Base-by-base conservation (phyloP, 92 coral and sea anemone species). In the Epizoanthus illoricatus region DNA sequence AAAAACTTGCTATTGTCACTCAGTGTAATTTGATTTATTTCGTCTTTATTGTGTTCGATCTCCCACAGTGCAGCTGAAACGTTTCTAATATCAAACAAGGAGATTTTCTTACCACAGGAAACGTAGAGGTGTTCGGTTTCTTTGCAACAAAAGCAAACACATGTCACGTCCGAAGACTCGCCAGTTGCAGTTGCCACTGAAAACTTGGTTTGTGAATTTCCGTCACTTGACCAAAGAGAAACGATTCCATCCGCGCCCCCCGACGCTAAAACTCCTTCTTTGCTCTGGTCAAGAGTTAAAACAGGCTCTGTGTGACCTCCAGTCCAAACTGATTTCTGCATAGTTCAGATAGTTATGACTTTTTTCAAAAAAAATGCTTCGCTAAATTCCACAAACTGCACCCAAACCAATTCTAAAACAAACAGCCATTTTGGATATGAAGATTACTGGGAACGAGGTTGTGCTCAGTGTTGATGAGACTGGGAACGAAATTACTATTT, bases 181-280 rank as follows among this genome's bases (percentile, higher is more conserved):
- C 23, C 61, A 78, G 7, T 20, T 11, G 82, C 61, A 78, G 7
- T 20, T 11, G 82, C 71, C 61, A 78, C 58, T 11, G 73, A 72
- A 58, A 93, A 62, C 79, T 86, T 90, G 57, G 83, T 74, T 52
- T 67, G 87, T 0, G 97, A 81, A 65, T 86, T 23, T 21, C 98
- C 98, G 16, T 94, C 98, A 61, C 71, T 71, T 20, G 94, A 88
- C 99, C 99, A 97, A 70, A 97, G 88, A 66, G 89, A 83, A 59
- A 85, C 84, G 36, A 83, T 83, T 39, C 97, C 93, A 75, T 92
- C 98, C 66, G 91, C 99, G 8, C 93, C 94, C 11, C 97, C 99
- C 71, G 98, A 94, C 5, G 92, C 92, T 85, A 97, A 69, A 83
- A 90, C 43, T 69, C 92, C 94, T n/a, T 87, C 90, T 79, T 59